phyloP scores from a whole-genome alignment of 2,797 vertebrate species.

The Eremophila alpestris region DNA sequence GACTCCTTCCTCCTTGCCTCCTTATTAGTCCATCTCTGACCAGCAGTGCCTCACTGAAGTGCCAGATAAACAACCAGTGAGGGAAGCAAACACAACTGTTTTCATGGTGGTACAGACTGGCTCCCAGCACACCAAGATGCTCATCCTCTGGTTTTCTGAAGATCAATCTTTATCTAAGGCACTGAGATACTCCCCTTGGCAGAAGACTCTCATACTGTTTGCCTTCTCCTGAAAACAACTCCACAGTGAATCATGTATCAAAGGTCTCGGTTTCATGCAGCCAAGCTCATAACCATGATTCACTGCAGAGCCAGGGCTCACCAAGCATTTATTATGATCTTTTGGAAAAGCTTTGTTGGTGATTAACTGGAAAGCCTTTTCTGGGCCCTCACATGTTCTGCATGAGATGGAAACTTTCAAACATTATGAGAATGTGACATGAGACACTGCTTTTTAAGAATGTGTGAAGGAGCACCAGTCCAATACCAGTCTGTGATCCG shows the following conservation, averaged over 20 bases:
- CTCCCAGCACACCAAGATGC: not conserved
- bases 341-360: not conserved
- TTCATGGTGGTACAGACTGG: not conserved
- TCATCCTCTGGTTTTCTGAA: not conserved
- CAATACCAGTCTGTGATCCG: not conserved
- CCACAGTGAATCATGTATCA: not conserved
- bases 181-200: not conserved
- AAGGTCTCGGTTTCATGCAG: not conserved
- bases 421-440: not conserved
- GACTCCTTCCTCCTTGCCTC: conserved; percentile 47
- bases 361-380: conserved; percentile 12
- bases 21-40: conserved; percentile 69
- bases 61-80: conserved; percentile 41
- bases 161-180: not conserved
- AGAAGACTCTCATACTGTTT: not conserved
- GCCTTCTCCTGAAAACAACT: not conserved
- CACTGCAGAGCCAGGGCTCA: not conserved
- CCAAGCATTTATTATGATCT: conserved; percentile 15
- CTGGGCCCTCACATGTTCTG: not conserved
- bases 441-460: not conserved
- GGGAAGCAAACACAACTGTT: conserved; percentile 30
- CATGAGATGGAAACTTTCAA: not conserved
- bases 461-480: not conserved
- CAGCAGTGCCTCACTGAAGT: conserved; percentile 27
- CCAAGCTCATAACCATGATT: not conserved